phyloP scores from a whole-genome alignment of 2,113 vertebrate species.

The Lepisosteus osseus region DNA sequence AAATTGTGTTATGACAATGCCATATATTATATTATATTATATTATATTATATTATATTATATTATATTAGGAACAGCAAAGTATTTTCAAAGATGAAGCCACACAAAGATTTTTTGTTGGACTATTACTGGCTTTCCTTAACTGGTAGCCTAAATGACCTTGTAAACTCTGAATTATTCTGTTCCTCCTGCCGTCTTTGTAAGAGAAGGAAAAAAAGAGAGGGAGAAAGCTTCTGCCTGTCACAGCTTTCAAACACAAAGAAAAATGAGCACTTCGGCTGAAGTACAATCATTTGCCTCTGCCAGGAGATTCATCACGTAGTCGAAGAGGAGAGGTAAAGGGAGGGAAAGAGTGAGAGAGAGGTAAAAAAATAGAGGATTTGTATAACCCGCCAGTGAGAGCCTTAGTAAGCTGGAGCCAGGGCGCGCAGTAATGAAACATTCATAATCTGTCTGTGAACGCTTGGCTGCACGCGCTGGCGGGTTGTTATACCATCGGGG shows the following conservation, averaged over 20 bases:
- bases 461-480: constrained; percentile 69
- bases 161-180: constrained; percentile 71
- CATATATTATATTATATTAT: too few species aligned
- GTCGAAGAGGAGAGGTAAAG: constrained; percentile 34
- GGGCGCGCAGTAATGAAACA: constrained; percentile 75
- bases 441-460: constrained; percentile 75
- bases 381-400: constrained; percentile 57
- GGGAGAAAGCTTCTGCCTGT: constrained; percentile 58
- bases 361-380: constrained; percentile 72
- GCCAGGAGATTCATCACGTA: constrained; percentile 72
- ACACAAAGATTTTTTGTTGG: too few species aligned
- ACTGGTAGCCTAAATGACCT: constrained; percentile 64
- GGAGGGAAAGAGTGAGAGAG: constrained; percentile 22
- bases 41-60: too few species aligned
- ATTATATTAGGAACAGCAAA: too few species aligned
- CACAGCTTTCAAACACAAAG: constrained; percentile 72
- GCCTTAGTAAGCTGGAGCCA: constrained; percentile 57
- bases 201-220: constrained; percentile 21
- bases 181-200: constrained; percentile 52
- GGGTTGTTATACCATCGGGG: constrained; percentile 67
- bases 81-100: too few species aligned
- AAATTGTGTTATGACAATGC: too few species aligned
- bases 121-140: constrained; percentile 51
- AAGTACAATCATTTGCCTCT: constrained; percentile 75
- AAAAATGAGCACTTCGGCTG: constrained; percentile 71